Evolutionary conservation across 2,113 vertebrate species (phyloP).

Genomic region (Boulengerochromis microlepis): DNA sequence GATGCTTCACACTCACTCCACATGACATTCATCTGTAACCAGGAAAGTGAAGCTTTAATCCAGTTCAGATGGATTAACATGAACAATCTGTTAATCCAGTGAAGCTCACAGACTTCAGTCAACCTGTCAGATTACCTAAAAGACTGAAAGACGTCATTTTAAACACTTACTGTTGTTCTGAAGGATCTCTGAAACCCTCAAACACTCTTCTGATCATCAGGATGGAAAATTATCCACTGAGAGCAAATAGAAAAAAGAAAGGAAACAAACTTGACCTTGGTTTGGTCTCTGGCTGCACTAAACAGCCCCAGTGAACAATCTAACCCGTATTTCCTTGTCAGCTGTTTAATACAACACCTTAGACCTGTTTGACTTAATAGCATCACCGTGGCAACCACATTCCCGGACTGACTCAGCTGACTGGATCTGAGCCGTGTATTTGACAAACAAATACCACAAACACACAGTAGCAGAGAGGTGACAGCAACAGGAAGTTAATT

Average conservation of each 20-base stretch:
- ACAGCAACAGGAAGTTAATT: fast-evolving
- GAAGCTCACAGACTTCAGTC: background rate
- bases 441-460: background rate
- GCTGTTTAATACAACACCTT: background rate
- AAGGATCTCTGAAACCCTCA: background rate
- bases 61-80: background rate
- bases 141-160: background rate
- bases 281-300: background rate
- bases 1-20: background rate
- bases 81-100: background rate
- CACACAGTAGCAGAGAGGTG: fast-evolving
- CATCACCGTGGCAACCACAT: background rate
- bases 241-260: background rate
- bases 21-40: background rate
- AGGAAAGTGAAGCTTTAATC: fast-evolving
- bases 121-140: background rate
- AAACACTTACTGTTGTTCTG: background rate
- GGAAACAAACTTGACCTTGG: background rate
- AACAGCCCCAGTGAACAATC: background rate
- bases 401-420: background rate
- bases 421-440: background rate
- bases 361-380: background rate
- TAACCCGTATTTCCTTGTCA: background rate
- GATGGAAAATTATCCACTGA: background rate
- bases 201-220: background rate